phyloP scores from a whole-genome alignment of 2,888 invertebrate genomes.

The Lithophane leautieri region DNA sequence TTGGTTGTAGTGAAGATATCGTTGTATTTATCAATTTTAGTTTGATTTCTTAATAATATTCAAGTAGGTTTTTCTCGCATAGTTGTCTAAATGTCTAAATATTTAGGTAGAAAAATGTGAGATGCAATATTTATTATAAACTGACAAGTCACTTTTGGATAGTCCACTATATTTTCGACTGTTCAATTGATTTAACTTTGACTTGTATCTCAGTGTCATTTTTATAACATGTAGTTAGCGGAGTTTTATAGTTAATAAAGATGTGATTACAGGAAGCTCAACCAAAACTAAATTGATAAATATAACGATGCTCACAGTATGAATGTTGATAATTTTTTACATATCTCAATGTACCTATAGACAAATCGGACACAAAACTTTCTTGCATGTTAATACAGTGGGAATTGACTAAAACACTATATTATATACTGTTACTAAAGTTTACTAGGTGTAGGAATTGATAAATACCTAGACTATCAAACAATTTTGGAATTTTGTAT shows the following conservation, averaged over 20 bases:
- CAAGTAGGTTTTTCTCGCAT: neutral
- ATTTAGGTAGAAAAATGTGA: constrained; percentile 19
- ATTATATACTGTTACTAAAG: constrained; percentile 63
- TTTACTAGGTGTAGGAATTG: constrained; percentile 77
- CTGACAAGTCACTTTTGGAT: neutral
- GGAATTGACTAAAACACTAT: constrained; percentile 66
- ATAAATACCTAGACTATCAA: constrained; percentile 61
- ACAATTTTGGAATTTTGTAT: constrained; percentile 73
- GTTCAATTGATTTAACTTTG: neutral
- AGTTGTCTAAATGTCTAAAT: constrained; percentile 23
- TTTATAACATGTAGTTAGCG: constrained; percentile 24
- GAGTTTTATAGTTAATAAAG: constrained; percentile 10
- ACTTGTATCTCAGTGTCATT: neutral
- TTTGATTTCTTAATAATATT: constrained; percentile 5
- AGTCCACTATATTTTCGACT: neutral
- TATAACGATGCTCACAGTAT: constrained; percentile 48
- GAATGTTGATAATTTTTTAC: constrained; percentile 63
- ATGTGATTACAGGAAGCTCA: constrained; percentile 22
- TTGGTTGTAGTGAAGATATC: constrained; percentile 48
- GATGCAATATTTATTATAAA: neutral
- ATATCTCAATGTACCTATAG: constrained; percentile 67
- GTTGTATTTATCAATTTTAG: constrained; percentile 52
- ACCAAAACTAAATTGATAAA: constrained; percentile 44
- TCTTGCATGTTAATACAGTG: constrained; percentile 48
- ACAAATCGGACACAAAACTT: constrained; percentile 41